Evolutionary conservation across 2,888 invertebrate species (phyloP), one percentile per base, ranked within the genome.

Genomic region (Drosophila kanekoi): DNA sequence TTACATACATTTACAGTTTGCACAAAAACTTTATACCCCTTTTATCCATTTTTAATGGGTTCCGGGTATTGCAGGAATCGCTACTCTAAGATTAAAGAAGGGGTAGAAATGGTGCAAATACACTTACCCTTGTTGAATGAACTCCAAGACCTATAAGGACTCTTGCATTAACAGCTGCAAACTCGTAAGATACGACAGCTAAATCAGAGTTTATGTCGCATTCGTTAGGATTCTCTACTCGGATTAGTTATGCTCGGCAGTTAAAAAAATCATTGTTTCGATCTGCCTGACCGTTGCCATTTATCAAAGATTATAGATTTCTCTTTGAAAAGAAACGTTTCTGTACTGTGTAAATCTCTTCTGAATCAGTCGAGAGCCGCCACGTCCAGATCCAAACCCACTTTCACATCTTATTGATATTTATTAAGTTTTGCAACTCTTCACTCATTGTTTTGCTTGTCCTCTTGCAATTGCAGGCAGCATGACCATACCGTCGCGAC

Each of bases 401-500:
- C 1, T 8, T 23, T 6, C 23, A 23, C 8, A 28, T 28, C 28
- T 28, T 28, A 2, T 2, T 28, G 13, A 18, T 52, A 18, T 54
- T 37, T 43, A 23, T 37, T 40, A 47, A 28, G 43, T 28, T 38
- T 18, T 18, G 20, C 10, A 9, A 60, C 2, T 0, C 13, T 32
- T 48, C 4, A 40, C n/a, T 56, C 4, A 52, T 38, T 38, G 16
- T 18, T 3, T 32, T 4, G n/a, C 2, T 4, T 37, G 37, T 3
- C 11, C 4, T 40, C 18, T 47, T 53, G 35, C 13, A 18, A 33
- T 49, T 54, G 47, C 66, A 81, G 84, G 44, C 32, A 86, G 69
- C 37, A 92, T 92, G 92, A 92, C 92, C 68, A 91, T 92, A 78
- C 92, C 92, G 68, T 90, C 92, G 47, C 85, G 92, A 62, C 92